A percentile compares a stretch with the other conserved stretches of the same genome.
phyloP scores from a whole-genome alignment of 2,113 vertebrate species.

The Halcyon malimbica region DNA sequence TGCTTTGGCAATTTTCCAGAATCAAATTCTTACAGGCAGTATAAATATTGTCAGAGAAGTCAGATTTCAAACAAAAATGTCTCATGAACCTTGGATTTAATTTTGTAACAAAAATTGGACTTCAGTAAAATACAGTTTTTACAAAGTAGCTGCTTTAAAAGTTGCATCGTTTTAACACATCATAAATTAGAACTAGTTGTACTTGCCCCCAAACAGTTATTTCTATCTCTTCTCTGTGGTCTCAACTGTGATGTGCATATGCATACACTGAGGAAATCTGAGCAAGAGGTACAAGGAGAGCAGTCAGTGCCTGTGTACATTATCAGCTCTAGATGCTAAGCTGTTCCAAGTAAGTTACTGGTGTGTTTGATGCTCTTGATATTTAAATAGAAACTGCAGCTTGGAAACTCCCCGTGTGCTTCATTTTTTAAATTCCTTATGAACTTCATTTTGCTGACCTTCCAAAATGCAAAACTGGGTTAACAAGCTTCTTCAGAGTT shows the following conservation, averaged over 20 bases:
- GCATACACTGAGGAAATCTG: not conserved
- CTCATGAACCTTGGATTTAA: not conserved
- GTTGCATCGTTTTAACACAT: not conserved
- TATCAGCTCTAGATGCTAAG: not conserved
- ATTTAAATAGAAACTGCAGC: not conserved
- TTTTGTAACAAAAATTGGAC: not conserved
- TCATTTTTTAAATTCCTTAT: not conserved
- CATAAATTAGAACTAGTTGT: not conserved
- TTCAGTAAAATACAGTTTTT: not conserved
- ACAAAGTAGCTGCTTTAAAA: not conserved
- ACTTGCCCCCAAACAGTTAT: not conserved
- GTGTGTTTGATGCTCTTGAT: not conserved
- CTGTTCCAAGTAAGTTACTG: not conserved
- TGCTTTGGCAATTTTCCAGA: not conserved
- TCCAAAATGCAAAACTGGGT: not conserved
- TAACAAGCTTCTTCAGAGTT: not conserved
- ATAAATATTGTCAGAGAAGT: not conserved
- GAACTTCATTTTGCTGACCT: not conserved
- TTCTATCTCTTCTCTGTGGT: slow-evolving; percentile 15
- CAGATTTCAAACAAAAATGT: not conserved
- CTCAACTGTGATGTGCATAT: slow-evolving; percentile 22
- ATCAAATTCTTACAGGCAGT: not conserved
- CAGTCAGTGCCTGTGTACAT: not conserved
- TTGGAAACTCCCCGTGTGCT: not conserved
- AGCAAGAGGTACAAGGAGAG: slow-evolving; percentile 6